phyloP scores from a whole-genome alignment of 1,140 invertebrate species.

The Bradysia coprophila region DNA sequence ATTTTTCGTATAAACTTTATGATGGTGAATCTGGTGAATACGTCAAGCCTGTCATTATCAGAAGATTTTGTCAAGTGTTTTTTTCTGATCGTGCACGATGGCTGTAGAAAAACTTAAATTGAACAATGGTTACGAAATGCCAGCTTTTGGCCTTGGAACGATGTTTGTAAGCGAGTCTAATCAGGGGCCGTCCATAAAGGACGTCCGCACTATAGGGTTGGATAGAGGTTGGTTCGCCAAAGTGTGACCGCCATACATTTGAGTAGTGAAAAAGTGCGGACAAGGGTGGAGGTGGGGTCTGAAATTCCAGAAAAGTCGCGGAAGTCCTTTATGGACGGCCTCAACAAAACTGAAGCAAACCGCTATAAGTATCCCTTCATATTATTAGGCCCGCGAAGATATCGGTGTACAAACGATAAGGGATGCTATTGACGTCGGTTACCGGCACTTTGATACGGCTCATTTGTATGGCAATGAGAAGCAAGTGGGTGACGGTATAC shows the following conservation, averaged over 20 bases:
- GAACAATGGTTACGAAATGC: slow-evolving; percentile 35
- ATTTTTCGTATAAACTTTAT: too few species aligned
- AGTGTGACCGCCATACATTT: too few species aligned
- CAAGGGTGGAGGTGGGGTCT: not conserved
- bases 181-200: not conserved
- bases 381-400: slow-evolving; percentile 33
- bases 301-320: too few species aligned
- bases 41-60: too few species aligned
- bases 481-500: slow-evolving; percentile 52
- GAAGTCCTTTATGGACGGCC: too few species aligned
- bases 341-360: not conserved
- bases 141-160: slow-evolving; percentile 41
- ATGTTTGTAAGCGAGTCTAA: slow-evolving; percentile 29
- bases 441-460: slow-evolving; percentile 74
- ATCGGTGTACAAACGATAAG: slow-evolving; percentile 44
- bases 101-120: slow-evolving; percentile 24
- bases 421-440: slow-evolving; percentile 53
- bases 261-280: not conserved
- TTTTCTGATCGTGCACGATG: too few species aligned
- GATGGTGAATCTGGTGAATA: too few species aligned
- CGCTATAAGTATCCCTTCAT: not conserved
- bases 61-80: too few species aligned
- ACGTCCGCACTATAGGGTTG: too few species aligned
- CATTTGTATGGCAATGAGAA: slow-evolving; percentile 56
- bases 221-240: not conserved